These are phyloP conservation scores for Crocuta crocuta DNA, from an alignment of 2,113 vertebrate species.

Conservation along the genomic window DNA sequence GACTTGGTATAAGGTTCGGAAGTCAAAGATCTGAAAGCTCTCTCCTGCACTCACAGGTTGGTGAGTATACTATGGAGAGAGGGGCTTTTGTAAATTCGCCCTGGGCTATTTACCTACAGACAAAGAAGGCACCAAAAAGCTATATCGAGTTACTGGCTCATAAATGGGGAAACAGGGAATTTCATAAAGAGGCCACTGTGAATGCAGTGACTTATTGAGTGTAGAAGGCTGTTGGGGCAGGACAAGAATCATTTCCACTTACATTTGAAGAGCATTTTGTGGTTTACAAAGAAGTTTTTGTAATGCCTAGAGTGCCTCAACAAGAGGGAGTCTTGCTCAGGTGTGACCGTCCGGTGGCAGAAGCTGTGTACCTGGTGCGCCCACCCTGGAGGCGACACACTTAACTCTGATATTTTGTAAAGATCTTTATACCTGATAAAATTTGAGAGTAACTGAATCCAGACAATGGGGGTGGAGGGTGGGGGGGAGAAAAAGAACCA, in stretches of 20 bases:
- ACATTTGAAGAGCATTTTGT: not conserved
- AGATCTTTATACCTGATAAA: not conserved
- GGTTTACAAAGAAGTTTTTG: constrained; percentile 69
- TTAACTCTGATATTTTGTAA: not conserved
- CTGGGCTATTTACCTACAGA: constrained; percentile 45
- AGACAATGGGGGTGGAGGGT: not conserved
- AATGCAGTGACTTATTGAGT: constrained; percentile 61
- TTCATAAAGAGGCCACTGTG: constrained; percentile 77
- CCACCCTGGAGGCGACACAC: not conserved
- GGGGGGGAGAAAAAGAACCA: not conserved
- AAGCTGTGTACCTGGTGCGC: not conserved
- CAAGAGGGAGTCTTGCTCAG: not conserved
- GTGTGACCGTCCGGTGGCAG: not conserved
- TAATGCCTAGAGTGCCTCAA: not conserved
- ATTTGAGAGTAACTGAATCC: not conserved
- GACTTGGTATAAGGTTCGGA: not conserved
- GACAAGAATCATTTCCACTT: constrained; percentile 65
- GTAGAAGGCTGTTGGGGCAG: constrained; percentile 23
- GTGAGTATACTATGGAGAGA: constrained; percentile 51
- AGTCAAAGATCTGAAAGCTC: not conserved
- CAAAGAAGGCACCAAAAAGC: constrained; percentile 62
- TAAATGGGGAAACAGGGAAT: not conserved
- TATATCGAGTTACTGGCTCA: constrained; percentile 55
- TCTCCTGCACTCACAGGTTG: not conserved
- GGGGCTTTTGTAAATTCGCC: not conserved